A percentile compares a stretch with the other conserved stretches of the same genome.
These are phyloP conservation scores for Cygnus atratus DNA, from an alignment of 2,113 vertebrate genomes.

Conservation along the genomic window DNA sequence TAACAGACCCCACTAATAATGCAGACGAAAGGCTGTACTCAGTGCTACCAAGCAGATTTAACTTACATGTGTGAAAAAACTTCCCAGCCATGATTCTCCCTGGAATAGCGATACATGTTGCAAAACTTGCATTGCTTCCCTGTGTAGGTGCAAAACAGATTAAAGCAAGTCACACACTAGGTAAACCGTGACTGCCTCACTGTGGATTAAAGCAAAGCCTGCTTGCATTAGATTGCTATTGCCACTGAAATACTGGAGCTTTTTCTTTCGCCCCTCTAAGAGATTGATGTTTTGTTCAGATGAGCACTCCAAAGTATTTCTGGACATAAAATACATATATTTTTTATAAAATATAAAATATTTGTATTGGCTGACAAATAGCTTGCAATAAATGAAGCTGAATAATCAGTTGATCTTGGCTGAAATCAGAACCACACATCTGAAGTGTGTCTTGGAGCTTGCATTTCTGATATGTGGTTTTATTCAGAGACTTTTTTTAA, in stretches of 20 bases:
- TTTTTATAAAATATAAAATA: background rate
- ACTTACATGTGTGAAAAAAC: background rate
- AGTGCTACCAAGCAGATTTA: background rate
- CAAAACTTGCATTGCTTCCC: background rate
- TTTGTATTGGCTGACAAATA: background rate
- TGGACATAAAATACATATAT: background rate
- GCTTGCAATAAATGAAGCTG: background rate
- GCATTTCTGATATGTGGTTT: background rate
- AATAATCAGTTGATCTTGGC: background rate
- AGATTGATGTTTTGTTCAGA: background rate
- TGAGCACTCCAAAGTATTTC: background rate
- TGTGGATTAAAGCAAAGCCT: slow-evolving; percentile 39
- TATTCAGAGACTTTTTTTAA: background rate
- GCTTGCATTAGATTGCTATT: background rate
- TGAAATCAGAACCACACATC: background rate
- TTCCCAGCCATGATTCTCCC: background rate
- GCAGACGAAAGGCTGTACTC: background rate
- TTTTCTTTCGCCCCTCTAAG: background rate
- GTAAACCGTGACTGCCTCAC: slow-evolving; percentile 55
- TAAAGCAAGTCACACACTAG: background rate
- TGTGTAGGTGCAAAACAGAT: background rate
- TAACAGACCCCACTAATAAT: background rate
- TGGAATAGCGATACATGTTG: background rate
- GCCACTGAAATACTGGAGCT: background rate
- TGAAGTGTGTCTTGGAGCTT: background rate